A percentile compares a stretch with the other conserved stretches of the same genome.
phyloP scores from a whole-genome alignment of 2,797 vertebrate species.

The Acrocephalus scirpaceus region DNA sequence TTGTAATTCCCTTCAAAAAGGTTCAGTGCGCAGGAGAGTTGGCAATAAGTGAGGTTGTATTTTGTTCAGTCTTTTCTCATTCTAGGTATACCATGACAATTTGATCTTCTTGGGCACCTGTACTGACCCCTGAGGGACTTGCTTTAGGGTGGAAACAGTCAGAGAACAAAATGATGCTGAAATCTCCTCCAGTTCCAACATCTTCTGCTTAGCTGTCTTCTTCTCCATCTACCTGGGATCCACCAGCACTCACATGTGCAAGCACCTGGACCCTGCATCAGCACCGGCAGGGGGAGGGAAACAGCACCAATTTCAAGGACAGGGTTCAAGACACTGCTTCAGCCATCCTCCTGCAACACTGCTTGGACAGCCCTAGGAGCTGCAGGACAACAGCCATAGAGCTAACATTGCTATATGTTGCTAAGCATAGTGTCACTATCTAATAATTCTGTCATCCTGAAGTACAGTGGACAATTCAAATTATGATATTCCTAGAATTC shows the following conservation, averaged over 20 bases:
- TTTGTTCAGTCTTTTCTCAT: neutral
- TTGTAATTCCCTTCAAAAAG: neutral
- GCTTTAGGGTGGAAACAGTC: neutral
- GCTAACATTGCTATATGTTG: neutral
- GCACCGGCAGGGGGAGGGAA: neutral
- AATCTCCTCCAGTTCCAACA: neutral
- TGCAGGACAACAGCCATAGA: neutral
- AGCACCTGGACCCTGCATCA: neutral
- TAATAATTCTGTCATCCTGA: neutral
- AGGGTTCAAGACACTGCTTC: neutral
- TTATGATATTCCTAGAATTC: neutral
- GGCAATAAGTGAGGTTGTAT: neutral
- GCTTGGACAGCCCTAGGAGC: neutral
- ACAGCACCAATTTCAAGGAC: neutral
- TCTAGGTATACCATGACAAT: neutral
- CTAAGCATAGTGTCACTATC: neutral
- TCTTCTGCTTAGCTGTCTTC: neutral
- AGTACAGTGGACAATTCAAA: neutral
- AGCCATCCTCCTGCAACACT: neutral
- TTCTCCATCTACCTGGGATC: neutral
- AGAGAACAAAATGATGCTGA: neutral
- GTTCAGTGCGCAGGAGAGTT: neutral
- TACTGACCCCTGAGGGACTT: neutral
- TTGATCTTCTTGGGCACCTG: neutral
- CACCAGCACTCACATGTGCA: neutral